A percentile compares a stretch with the other conserved stretches of the same genome.
These are phyloP conservation scores for Fragum fragum DNA, from an alignment of 2,888 invertebrate genomes.

Conservation along the genomic window DNA sequence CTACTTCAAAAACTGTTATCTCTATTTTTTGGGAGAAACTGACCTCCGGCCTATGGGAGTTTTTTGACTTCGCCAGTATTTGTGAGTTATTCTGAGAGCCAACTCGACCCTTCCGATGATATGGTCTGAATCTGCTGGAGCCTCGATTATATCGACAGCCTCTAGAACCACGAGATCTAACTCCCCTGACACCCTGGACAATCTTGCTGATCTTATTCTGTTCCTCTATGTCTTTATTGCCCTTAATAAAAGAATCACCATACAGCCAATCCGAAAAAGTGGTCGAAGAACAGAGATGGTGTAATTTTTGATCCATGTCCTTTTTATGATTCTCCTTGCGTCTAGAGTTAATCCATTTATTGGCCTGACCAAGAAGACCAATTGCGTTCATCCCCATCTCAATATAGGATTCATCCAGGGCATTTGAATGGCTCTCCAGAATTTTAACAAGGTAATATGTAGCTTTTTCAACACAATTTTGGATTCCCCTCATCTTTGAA, in stretches of 20 bases:
- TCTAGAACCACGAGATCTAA: background rate
- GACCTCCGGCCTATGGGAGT: background rate
- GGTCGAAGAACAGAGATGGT: too few relatives aligned
- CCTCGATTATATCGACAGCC: background rate
- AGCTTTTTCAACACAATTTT: slow-evolving; percentile 50
- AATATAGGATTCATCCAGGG: background rate
- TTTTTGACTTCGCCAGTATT: background rate
- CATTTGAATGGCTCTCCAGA: slow-evolving; percentile 22
- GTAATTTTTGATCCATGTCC: too few relatives aligned
- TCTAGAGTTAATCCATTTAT: slow-evolving; percentile 36
- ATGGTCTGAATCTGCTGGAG: background rate
- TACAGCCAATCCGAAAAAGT: too few relatives aligned
- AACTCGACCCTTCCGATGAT: background rate
- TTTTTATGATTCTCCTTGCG: too few relatives aligned
- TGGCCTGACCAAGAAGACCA: slow-evolving; percentile 37
- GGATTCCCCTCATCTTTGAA: too few relatives aligned
- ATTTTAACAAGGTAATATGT: slow-evolving; percentile 39
- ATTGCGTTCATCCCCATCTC: slow-evolving; percentile 33
- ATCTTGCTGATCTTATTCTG: too few relatives aligned
- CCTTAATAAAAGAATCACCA: too few relatives aligned
- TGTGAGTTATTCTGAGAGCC: background rate
- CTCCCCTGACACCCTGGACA: too few relatives aligned
- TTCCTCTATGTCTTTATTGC: too few relatives aligned
- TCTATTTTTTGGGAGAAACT: background rate
- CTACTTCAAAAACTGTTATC: too few relatives aligned